These are phyloP conservation scores for Pampus argenteus DNA, from an alignment of 2,797 vertebrate genomes.

Conservation along the genomic window DNA sequence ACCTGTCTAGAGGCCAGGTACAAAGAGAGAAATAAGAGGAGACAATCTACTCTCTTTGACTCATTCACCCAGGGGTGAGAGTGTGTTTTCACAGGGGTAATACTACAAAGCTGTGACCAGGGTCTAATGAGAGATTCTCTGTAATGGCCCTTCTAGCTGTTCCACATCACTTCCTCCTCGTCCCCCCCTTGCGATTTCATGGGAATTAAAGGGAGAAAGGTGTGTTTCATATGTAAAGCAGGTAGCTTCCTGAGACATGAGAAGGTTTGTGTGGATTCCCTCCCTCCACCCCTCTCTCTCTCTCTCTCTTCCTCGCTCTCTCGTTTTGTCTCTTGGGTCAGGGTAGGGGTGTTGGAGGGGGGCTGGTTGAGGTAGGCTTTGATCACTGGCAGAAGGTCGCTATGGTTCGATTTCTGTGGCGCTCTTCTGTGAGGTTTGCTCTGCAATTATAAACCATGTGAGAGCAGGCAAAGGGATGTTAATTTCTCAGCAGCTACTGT, in stretches of 20 bases:
- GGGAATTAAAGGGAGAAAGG: constrained; percentile 80
- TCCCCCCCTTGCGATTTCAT: constrained; percentile 69
- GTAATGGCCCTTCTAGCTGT: constrained; percentile 74
- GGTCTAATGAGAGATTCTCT: constrained; percentile 76
- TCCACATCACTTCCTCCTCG: constrained; percentile 70
- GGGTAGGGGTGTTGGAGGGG: constrained; percentile 25
- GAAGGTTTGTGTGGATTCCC: constrained; percentile 57
- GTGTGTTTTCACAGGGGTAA: constrained; percentile 73
- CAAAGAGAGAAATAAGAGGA: constrained; percentile 64
- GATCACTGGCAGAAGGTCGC: constrained; percentile 83
- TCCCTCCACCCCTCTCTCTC: constrained; percentile 33
- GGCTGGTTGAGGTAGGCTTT: constrained; percentile 69
- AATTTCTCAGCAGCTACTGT: constrained; percentile 63
- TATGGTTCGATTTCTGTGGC: constrained; percentile 74
- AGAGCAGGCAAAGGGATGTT: constrained; percentile 61
- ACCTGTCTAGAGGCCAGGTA: constrained; percentile 45
- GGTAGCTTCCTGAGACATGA: constrained; percentile 59
- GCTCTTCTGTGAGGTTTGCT: constrained; percentile 70
- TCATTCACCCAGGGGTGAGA: constrained; percentile 63
- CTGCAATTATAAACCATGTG: constrained; percentile 74
- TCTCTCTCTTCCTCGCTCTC: constrained; percentile 30
- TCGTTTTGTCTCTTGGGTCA: constrained; percentile 55
- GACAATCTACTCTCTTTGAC: constrained; percentile 68
- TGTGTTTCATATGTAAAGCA: constrained; percentile 83
- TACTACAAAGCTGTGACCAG: constrained; percentile 75